Evolutionary conservation across 64 coral and sea anemone genomes (phyloP).

Genomic region (Orbicella faveolata): DNA sequence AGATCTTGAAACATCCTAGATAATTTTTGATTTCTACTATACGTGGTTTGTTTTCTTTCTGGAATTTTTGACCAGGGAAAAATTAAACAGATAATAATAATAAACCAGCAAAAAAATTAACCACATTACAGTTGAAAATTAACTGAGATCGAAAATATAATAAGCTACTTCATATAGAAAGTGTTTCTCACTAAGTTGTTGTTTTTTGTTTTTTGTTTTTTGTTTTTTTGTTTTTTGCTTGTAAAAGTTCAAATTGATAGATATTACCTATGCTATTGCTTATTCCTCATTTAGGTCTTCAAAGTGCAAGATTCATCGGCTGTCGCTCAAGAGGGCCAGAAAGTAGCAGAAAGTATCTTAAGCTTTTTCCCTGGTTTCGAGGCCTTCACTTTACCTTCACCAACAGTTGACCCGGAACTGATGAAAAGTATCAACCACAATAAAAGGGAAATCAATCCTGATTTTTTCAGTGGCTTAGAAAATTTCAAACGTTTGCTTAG

Average conservation of each 20-base stretch:
- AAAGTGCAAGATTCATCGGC: background rate
- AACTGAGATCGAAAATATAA: no score
- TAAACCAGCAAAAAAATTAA: no score
- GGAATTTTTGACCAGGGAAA: no score
- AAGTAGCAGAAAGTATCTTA: conserved; percentile 24
- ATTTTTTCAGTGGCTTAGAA: conserved; percentile 18
- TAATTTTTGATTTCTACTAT: no score
- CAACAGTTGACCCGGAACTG: conserved; percentile 18
- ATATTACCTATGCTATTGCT: background rate
- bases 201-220: no score
- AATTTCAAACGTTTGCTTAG: conserved; percentile 7
- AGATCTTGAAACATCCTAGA: no score
- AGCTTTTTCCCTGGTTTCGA: conserved; percentile 47
- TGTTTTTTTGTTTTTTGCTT: no score
- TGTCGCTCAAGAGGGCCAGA: background rate
- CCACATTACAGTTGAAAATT: no score
- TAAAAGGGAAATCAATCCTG: conserved; percentile 4
- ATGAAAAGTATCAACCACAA: conserved; percentile 23
- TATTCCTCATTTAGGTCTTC: background rate
- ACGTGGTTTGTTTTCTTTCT: no score
- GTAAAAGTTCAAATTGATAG: background rate
- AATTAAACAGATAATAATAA: no score
- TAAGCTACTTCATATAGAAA: no score
- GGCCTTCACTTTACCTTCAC: conserved; percentile 35
- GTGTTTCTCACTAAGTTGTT: no score